phyloP scores from a whole-genome alignment of 2,113 vertebrate species.

The Columba janthina region DNA sequence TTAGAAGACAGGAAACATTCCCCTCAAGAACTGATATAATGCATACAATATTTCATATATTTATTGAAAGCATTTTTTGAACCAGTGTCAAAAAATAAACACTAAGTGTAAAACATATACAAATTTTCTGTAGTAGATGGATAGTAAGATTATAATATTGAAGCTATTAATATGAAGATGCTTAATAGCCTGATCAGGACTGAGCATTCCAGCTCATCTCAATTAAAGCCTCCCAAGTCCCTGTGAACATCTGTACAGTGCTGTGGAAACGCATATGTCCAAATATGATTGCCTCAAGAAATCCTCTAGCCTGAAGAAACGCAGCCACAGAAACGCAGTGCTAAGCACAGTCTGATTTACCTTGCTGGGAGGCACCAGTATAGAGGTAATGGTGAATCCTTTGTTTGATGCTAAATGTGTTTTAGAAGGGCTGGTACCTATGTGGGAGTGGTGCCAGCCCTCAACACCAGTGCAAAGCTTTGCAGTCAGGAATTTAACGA shows the following conservation, averaged over 20 bases:
- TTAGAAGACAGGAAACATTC: neutral
- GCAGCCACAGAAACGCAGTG: neutral
- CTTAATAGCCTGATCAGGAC: neutral
- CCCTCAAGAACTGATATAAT: neutral
- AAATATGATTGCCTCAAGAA: neutral
- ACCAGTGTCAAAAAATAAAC: neutral
- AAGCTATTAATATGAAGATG: neutral
- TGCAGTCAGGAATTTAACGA: neutral
- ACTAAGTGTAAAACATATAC: neutral
- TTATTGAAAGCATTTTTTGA: slow-evolving; percentile 29
- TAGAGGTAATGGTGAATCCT: neutral
- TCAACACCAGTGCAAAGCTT: neutral
- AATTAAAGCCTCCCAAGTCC: neutral
- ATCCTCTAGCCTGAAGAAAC: neutral
- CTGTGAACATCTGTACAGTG: neutral
- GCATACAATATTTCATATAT: neutral
- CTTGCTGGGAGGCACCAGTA: neutral
- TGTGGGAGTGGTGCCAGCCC: neutral
- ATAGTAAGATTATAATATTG: neutral
- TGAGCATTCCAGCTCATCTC: neutral
- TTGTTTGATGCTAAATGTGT: neutral
- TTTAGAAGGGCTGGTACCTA: neutral
- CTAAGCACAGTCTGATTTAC: neutral
- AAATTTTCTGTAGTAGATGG: neutral
- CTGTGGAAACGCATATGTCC: neutral